A percentile compares a stretch with the other conserved stretches of the same genome.
Conservation (phyloP, 1,140 invertebrate genomes). For the Dermatophagoides farinae region DNA sequence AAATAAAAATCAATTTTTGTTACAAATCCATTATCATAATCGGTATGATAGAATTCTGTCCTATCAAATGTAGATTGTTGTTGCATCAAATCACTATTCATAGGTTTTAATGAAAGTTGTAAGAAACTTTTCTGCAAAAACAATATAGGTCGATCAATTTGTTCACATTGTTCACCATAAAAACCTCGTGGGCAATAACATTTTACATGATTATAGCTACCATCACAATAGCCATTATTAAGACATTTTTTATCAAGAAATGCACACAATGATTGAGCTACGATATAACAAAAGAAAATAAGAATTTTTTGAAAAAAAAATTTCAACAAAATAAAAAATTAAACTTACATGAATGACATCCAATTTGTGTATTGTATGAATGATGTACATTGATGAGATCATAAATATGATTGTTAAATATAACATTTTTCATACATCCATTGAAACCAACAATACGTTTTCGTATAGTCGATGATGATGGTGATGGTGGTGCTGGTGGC, state of each 20-base stretch:
- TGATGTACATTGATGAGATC: conserved; percentile 18
- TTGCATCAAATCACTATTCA: conserved; percentile 36
- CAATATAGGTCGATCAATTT: conserved; percentile 45
- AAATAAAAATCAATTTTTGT: conserved; percentile 78
- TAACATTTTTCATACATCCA: conserved; percentile 80
- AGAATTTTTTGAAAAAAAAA: neutral
- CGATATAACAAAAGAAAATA: neutral
- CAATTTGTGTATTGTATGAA: conserved; percentile 14
- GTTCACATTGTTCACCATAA: conserved; percentile 63
- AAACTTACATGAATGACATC: conserved; percentile 17
- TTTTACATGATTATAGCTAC: conserved; percentile 56
- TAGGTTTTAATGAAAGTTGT: neutral
- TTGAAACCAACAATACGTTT: conserved; percentile 49
- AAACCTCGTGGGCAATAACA: conserved; percentile 80
- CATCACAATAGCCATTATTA: conserved; percentile 65
- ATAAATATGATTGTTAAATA: conserved; percentile 68
- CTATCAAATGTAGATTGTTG: neutral
- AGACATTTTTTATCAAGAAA: conserved; percentile 4
- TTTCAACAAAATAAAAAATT: neutral
- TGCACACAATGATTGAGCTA: neutral
- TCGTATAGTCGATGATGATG: too few species aligned
- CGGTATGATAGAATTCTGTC: conserved; percentile 41
- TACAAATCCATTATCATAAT: conserved; percentile 70
- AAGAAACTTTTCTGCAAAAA: conserved; percentile 81
- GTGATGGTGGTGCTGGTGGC: too few species aligned